Base-by-base conservation (phyloP, 2,888 invertebrate genomes). In the Drosophila acutilabella region DNA sequence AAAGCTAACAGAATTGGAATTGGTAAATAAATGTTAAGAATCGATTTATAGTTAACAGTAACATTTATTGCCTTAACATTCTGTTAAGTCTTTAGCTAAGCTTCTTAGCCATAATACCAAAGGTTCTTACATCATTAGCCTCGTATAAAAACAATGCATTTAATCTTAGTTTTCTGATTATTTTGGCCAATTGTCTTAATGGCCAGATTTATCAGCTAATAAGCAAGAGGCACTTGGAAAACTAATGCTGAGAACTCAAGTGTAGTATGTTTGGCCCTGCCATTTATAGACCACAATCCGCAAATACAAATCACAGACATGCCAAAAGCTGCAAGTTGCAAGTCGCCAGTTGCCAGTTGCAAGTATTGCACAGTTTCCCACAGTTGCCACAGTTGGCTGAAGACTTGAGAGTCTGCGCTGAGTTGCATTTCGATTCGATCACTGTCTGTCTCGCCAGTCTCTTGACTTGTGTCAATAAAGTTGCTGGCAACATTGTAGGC, bases 331-430 rank as follows among this genome's bases (percentile, higher is more conserved):
- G 52, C 51, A 20, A 38, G 36, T 20, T 26, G 23, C 41, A 41
- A 56, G 60, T n/a, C 16, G 7, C 13, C 23, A 44, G 20, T 62
- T 45, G 59, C 26, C 40, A 23, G 69, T 45, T 45, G 50, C 42
- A 48, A 47, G 45, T 69, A 66, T 74, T 71, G 68, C 81, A 78
- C 74, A 74, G 81, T 67, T 81, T 81, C 81, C 81, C 81, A 81
- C 81, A 81, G 81, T 80, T 78, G 59, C 48, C 58, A 33, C 53
- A 65, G 66, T 52, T 44, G 53, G 18, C 48, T 66, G 13, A 14
- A 26, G 30, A 16, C 48, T 52, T 8, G 42, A 40, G 42, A 40
- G 51, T 47, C 60, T 59, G 16, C 51, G 36, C 53, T 59, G 48
- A 16, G 45, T 57, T 73, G 66, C 52, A 74, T 56, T 64, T 50